Evolutionary conservation across 1,140 invertebrate genomes (phyloP).

Genomic region (Pteromalus puparum): DNA sequence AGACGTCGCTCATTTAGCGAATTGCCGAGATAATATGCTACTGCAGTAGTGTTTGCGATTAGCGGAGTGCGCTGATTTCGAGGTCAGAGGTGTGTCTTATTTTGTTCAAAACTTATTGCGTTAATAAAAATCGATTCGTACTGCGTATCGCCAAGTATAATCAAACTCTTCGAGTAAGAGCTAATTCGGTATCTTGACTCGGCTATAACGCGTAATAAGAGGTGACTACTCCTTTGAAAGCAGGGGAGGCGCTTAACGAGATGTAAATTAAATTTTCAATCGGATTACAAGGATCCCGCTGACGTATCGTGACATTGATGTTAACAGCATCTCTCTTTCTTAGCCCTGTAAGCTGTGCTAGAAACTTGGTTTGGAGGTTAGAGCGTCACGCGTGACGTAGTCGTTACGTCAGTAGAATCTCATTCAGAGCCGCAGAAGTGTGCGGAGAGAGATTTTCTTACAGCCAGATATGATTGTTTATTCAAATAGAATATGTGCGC

Average conservation of each 20-base stretch:
- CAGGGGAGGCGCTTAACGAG: background rate
- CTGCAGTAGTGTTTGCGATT: background rate
- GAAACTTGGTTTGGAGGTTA: background rate
- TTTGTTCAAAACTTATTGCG: too few relatives aligned
- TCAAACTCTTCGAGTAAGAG: too few relatives aligned
- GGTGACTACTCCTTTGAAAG: too few relatives aligned
- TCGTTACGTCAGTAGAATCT: background rate
- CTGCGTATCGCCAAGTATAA: too few relatives aligned
- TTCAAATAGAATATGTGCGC: background rate
- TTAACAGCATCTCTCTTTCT: background rate
- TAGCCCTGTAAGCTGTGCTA: background rate
- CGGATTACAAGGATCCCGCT: too few relatives aligned
- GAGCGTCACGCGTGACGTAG: background rate
- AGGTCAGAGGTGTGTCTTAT: too few relatives aligned
- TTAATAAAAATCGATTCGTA: too few relatives aligned
- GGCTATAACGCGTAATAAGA: too few relatives aligned
- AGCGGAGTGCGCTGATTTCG: background rate
- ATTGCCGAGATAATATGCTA: background rate
- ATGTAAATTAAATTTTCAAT: slow-evolving; percentile 7
- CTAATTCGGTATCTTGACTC: too few relatives aligned
- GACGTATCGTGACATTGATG: too few relatives aligned
- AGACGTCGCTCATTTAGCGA: background rate
- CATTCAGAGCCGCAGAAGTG: background rate
- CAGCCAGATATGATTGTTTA: background rate
- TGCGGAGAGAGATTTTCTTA: background rate